phyloP scores from a whole-genome alignment of 2,888 invertebrate species.

The Drosophila basisetae region DNA sequence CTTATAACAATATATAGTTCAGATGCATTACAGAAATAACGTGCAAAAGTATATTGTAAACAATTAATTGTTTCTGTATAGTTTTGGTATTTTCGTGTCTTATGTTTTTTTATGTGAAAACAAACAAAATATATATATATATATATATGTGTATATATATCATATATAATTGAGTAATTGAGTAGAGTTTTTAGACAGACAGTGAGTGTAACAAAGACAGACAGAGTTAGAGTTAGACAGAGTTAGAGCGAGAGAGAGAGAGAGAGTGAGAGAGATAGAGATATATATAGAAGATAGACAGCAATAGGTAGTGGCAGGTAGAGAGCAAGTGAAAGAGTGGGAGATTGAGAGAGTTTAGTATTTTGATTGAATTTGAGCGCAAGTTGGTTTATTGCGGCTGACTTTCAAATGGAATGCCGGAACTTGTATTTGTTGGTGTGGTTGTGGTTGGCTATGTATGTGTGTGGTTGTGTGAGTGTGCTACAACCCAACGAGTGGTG shows the following conservation, averaged over 20 bases:
- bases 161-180: conserved; percentile 45
- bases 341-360: conserved; percentile 53
- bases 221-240: conserved; percentile 33
- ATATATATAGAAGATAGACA: conserved; percentile 11
- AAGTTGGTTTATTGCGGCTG: conserved; percentile 34
- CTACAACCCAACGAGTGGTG: conserved; percentile 54
- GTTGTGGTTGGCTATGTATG: conserved; percentile 4
- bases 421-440: conserved; percentile 20
- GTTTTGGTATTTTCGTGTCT: conserved; percentile 37
- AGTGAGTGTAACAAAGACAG: conserved; percentile 50
- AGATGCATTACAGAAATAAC: conserved; percentile 82
- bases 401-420: conserved; percentile 42
- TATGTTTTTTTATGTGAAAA: conserved; percentile 55
- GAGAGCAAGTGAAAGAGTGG: conserved; percentile 44
- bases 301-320: conserved; percentile 40
- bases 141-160: conserved; percentile 57
- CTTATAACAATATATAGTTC: conserved; percentile 80
- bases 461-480: conserved; percentile 34
- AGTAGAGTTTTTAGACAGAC: conserved; percentile 51
- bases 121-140: conserved; percentile 66
- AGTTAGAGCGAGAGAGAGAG: conserved; percentile 10
- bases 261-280: conserved; percentile 22
- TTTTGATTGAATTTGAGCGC: conserved; percentile 37
- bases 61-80: conserved; percentile 69
- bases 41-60: conserved; percentile 82